Conservation (phyloP, 2,113 vertebrate species). For the Leptosomus discolor region DNA sequence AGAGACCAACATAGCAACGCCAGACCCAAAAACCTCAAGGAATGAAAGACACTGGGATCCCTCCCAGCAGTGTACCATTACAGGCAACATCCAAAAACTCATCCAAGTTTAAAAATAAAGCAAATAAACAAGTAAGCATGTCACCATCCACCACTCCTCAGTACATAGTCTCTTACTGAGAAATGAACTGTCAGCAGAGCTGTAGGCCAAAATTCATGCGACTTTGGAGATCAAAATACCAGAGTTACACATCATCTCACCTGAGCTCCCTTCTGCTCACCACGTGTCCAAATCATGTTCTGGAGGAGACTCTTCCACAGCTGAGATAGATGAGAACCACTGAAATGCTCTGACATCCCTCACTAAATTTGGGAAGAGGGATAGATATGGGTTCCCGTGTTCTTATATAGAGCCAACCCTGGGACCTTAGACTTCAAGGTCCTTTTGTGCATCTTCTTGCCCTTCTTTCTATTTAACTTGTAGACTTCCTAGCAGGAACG, state of each 20-base stretch:
- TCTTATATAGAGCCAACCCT: not conserved
- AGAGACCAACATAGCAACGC: not conserved
- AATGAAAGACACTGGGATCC: not conserved
- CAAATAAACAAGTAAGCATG: not conserved
- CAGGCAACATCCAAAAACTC: not conserved
- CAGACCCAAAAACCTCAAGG: not conserved
- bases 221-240: not conserved
- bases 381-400: not conserved
- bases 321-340: not conserved
- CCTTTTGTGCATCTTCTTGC: not conserved
- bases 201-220: not conserved
- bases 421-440: not conserved
- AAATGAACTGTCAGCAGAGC: not conserved
- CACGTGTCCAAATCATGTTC: not conserved
- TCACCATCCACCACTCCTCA: not conserved
- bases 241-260: not conserved
- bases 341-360: not conserved
- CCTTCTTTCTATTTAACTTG: not conserved
- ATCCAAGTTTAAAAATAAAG: slow-evolving; percentile 26
- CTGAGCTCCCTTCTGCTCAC: not conserved
- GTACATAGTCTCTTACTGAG: not conserved
- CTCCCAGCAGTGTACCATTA: not conserved
- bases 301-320: not conserved
- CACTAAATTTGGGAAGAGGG: not conserved
- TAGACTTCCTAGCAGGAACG: not conserved